A percentile compares a stretch with the other conserved stretches of the same genome.
Conservation (phyloP, 92 coral and sea anemone species). For the Epizoanthus fatuus region DNA sequence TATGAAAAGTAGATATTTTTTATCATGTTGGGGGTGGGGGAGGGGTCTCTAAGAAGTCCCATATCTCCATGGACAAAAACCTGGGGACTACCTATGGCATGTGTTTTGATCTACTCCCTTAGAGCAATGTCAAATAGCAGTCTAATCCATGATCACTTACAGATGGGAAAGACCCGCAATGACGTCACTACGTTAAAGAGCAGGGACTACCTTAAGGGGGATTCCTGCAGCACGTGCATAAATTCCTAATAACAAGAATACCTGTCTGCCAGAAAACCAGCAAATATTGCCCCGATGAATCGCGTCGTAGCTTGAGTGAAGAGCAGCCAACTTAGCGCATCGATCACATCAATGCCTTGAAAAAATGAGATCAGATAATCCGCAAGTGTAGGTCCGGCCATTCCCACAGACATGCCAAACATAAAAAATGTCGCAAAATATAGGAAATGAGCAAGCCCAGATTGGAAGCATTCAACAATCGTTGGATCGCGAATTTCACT, state of each 20-base stretch:
- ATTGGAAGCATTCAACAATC: background rate
- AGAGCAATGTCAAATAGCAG: too few species aligned
- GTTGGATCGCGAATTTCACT: background rate
- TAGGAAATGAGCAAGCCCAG: conserved; percentile 64
- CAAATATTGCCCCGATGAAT: conserved; percentile 88
- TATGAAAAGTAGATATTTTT: too few species aligned
- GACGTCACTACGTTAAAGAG: background rate
- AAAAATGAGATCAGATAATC: conserved; percentile 83
- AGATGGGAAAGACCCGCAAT: background rate
- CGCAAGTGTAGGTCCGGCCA: conserved; percentile 92
- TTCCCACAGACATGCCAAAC: conserved; percentile 95
- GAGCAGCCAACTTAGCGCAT: conserved; percentile 86
- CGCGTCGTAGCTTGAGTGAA: conserved; percentile 87
- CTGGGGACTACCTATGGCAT: too few species aligned
- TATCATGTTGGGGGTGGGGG: too few species aligned
- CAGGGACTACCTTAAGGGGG: background rate
- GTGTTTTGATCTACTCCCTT: too few species aligned
- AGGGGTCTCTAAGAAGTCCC: too few species aligned
- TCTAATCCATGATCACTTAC: too few species aligned
- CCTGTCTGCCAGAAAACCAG: conserved; percentile 92
- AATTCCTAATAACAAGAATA: conserved; percentile 24
- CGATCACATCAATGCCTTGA: conserved; percentile 73
- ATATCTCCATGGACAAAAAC: too few species aligned
- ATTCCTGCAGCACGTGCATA: too few species aligned
- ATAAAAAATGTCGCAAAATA: conserved; percentile 84